Evolutionary conservation across 2,797 vertebrate genomes (phyloP), one percentile per base, ranked within the genome.

Genomic region (Apodemus agrarius): DNA sequence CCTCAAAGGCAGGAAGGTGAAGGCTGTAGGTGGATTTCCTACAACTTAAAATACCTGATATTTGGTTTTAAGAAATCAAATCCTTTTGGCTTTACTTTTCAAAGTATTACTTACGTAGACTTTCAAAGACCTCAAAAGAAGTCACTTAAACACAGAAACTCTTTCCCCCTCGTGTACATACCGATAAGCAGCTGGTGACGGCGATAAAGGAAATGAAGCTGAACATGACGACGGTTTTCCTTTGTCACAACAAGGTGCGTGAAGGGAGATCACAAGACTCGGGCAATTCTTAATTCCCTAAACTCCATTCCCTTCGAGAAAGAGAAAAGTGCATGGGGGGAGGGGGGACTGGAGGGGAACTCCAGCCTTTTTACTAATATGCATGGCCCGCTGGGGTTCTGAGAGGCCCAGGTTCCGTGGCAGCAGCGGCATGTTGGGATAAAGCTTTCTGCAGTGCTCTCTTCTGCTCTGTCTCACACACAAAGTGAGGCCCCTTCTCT

Each of bases 111-210:
- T 93, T 96, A 69, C 43, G 57, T 13, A 21, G 8, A 81, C 89
- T 78, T 76, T 89, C 86, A 79, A 19, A 88, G 74, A 59, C 90
- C 83, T 95, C 65, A 40, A 76, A 91, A 97, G 89, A 97, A 94
- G 61, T 8, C 26, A 57, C 67, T 88, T 52, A 75, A 72, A 89
- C 52, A 63, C 26, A 54, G 19, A 76, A 82, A 54, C 76, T 63
- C 46, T 12, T 72, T 46, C 21, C n/a, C 61, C 82, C 84, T 54
- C 43, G 0, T 21, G 29, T 21, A 34, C 8, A 54, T 59, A 37
- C 43, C 31, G 63, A 52, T 72, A 52, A 89, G 85, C 81, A 93
- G 89, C 67, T 84, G 67, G 80, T 26, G 49, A 82, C 9, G 5
- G 43, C 26, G 43, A 26, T 19, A 54, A 89, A 54, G 69, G 75